Conservation (phyloP, 2,888 invertebrate species). For the Andrena haemorrhoa region DNA sequence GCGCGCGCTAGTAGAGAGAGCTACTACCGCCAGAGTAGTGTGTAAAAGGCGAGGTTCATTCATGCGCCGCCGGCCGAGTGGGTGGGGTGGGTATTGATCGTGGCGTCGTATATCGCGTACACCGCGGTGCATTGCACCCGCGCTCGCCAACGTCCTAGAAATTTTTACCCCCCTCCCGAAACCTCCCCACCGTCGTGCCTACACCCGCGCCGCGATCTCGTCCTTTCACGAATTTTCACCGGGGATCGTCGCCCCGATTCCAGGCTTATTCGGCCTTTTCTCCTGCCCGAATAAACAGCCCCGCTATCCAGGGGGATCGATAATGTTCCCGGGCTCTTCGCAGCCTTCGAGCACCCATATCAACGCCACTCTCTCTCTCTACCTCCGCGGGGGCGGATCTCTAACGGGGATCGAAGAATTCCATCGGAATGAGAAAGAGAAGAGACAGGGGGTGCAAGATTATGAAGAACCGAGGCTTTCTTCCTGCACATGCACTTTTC, state of each 20-base stretch:
- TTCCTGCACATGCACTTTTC: no score
- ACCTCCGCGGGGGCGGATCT: neutral
- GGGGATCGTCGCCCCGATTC: constrained; percentile 19
- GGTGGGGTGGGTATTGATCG: constrained; percentile 84
- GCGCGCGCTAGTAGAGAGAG: constrained; percentile 59
- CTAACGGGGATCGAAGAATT: constrained; percentile 3
- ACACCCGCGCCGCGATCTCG: constrained; percentile 27
- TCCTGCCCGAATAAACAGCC: constrained; percentile 47
- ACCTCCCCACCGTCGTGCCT: constrained; percentile 51
- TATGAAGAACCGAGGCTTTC: no score
- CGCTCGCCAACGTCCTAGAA: constrained; percentile 75
- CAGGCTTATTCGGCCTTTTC: constrained; percentile 20
- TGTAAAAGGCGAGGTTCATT: constrained; percentile 83
- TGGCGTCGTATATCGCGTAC: constrained; percentile 74
- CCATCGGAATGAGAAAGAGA: neutral
- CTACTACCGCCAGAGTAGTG: constrained; percentile 64
- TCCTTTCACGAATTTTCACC: constrained; percentile 45
- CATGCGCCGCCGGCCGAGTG: constrained; percentile 82
- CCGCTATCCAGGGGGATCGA: constrained; percentile 32
- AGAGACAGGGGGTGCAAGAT: neutral
- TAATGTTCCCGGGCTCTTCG: constrained; percentile 48
- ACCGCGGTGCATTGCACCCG: constrained; percentile 80
- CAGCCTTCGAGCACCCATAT: constrained; percentile 4
- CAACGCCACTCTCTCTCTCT: no score
- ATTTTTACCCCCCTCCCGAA: constrained; percentile 71